A percentile compares a stretch with the other conserved stretches of the same genome.
phyloP scores from a whole-genome alignment of 30 jellyfish, hydroid and myxozoan species.

The Sanderia malayensis region DNA sequence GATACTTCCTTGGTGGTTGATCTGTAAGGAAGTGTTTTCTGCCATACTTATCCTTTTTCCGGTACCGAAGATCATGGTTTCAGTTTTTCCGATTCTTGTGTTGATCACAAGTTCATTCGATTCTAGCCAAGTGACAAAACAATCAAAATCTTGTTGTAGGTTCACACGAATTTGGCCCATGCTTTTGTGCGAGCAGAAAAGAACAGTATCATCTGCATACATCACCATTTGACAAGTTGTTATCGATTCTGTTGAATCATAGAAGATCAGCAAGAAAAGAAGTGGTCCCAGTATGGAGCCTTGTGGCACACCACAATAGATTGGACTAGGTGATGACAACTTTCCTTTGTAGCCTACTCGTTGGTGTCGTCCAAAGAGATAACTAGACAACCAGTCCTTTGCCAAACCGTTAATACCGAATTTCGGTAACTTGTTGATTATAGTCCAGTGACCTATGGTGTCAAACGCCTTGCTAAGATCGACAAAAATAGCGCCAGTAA shows the following conservation, averaged over 20 bases:
- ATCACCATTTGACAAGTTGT: conserved; percentile 20
- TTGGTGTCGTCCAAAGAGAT: conserved; percentile 31
- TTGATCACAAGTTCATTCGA: conserved; percentile 39
- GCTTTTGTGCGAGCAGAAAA: conserved; percentile 28
- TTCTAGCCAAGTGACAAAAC: conserved; percentile 42
- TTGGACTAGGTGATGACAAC: conserved; percentile 30
- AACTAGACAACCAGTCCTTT: conserved; percentile 34
- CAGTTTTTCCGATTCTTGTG: conserved; percentile 45
- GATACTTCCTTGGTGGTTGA: conserved; percentile 16
- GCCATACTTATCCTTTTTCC: conserved; percentile 46
- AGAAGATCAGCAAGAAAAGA: conserved; percentile 27
- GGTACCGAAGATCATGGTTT: conserved; percentile 48
- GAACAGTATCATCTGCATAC: conserved; percentile 49
- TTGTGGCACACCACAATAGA: conserved; percentile 49
- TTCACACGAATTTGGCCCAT: conserved; percentile 23
- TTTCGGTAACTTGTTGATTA: conserved; percentile 37
- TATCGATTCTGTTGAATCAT: conserved; percentile 6
- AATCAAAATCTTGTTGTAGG: conserved; percentile 16
- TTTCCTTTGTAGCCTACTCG: conserved; percentile 16
- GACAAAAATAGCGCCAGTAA: conserved; percentile 2
- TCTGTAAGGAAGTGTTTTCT: conserved; percentile 29
- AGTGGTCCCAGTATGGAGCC: conserved; percentile 63
- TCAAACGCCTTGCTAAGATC: conserved; percentile 65
- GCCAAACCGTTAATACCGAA: conserved; percentile 33
- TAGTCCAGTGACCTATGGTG: conserved; percentile 15